Evolutionary conservation across 1,140 invertebrate species (phyloP).

Genomic region (Pissodes strobi): DNA sequence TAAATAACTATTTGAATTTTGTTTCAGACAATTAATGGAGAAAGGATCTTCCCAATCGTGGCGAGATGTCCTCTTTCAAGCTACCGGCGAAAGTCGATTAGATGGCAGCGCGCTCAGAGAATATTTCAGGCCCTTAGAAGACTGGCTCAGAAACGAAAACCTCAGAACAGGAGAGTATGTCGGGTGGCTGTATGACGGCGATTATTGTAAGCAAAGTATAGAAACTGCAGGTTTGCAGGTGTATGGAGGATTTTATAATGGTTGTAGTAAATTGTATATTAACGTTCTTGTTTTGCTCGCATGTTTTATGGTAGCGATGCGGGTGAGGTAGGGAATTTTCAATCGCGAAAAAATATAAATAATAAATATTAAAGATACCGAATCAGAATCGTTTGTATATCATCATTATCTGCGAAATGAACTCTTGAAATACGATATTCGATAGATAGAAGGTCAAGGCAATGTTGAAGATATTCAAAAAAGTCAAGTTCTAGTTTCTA

Average conservation of each 20-base stretch:
- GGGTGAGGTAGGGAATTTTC: too few species aligned
- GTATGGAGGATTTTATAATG: conserved; percentile 78
- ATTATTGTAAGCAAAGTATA: conserved; percentile 84
- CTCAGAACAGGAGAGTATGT: conserved; percentile 76
- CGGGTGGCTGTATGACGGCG: conserved; percentile 85
- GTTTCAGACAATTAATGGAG: conserved; percentile 77
- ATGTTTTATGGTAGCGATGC: conserved; percentile 5
- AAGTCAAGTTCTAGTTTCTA: too few species aligned
- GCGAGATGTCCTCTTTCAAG: conserved; percentile 78
- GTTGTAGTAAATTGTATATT: conserved; percentile 2
- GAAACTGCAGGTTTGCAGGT: conserved; percentile 82
- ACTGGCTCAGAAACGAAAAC: conserved; percentile 86
- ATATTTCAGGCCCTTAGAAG: conserved; percentile 89
- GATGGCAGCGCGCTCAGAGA: conserved; percentile 84
- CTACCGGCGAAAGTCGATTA: conserved; percentile 77
- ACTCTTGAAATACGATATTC: too few species aligned
- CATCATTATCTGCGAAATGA: too few species aligned
- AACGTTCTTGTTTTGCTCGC: neutral
- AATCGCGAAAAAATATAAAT: too few species aligned
- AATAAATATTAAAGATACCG: too few species aligned
- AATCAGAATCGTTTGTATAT: too few species aligned
- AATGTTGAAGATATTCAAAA: too few species aligned
- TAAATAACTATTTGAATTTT: too few species aligned
- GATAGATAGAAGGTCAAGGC: too few species aligned
- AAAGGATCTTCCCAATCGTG: conserved; percentile 85